Base-by-base conservation (phyloP, 2,113 vertebrate genomes). In the Oryzias woworae region DNA sequence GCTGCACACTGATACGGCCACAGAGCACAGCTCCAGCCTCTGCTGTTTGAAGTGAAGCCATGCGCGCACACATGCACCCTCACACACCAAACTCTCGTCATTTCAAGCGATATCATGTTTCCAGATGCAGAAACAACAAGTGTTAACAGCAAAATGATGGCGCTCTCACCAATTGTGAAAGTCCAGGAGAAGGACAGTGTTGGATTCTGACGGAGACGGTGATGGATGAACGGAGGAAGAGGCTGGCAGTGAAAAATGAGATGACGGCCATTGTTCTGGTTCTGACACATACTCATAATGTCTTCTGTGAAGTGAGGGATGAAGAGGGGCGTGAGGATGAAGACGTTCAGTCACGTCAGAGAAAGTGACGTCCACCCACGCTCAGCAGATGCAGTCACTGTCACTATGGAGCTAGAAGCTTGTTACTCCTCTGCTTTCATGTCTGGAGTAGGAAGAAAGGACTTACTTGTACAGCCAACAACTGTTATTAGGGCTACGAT, bases 211-310 rank as follows among this genome's bases (percentile, higher is more conserved):
- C 53, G 7, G 4, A 53, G 75, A 79, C 80, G 76, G 69, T 83
- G 85, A 85, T 62, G 71, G 80, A 87, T 85, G 69, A 10, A 50
- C 63, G 64, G 57, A 67, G 67, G 53, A 55, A 17, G 77, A 24
- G 54, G 80, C 51, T 56, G 81, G 78, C 83, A 78, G 65, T 83
- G 88, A 87, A 66, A 79, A 86, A 88, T 81, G 75, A 79, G 66
- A 53, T 74, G 53, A 71, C 57, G 59, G 71, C 58, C 75, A 70
- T 68, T 68, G 72, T 73, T 84, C 58, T 65, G 47, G 46, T 69
- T 46, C 77, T 77, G 81, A 84, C 84, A 85, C 71, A 71, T 62
- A 71, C 66, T 66, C 68, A 77, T 72, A 77, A 63, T 17, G 57
- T 56, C 1, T 23, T 43, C 46, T 2, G 6, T 15, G 4, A 64